Conservation (phyloP, 2,797 vertebrate genomes). For the Remorina albescens region DNA sequence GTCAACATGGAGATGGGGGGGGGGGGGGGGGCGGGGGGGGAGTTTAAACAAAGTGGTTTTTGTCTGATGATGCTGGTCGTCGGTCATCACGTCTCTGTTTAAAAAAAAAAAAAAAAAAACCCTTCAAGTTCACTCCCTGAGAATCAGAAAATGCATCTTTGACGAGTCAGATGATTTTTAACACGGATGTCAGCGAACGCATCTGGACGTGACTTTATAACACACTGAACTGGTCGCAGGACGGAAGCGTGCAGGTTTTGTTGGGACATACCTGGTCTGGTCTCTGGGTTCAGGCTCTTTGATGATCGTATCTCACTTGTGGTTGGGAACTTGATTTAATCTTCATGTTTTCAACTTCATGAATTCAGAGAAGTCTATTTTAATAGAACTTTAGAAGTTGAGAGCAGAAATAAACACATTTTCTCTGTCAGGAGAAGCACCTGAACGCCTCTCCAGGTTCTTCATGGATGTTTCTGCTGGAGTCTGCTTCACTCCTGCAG, state of each 20-base stretch:
- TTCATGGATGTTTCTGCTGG: too few species aligned
- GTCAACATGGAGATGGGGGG: not conserved
- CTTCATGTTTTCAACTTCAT: not conserved
- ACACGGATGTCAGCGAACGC: too few species aligned
- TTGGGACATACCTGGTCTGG: not conserved
- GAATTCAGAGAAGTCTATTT: not conserved
- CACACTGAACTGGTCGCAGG: too few species aligned
- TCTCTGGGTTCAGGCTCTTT: not conserved
- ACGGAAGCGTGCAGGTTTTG: too few species aligned
- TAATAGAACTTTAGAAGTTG: not conserved
- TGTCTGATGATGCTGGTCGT: not conserved
- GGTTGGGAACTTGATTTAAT: not conserved
- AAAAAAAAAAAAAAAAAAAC: too few species aligned
- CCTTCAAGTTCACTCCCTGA: fast-evolving
- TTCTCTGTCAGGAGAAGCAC: too few species aligned
- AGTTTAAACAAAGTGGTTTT: not conserved
- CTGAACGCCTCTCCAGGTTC: too few species aligned
- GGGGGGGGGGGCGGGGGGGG: not conserved
- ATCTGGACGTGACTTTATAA: too few species aligned
- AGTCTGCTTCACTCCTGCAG: not conserved
- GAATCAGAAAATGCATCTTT: too few species aligned
- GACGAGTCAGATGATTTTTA: too few species aligned
- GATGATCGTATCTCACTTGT: not conserved
- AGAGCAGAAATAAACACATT: not conserved
- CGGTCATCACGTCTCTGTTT: too few species aligned